Evolutionary conservation across 2,113 vertebrate species (phyloP).

Genomic region (Dascyllus trimaculatus): DNA sequence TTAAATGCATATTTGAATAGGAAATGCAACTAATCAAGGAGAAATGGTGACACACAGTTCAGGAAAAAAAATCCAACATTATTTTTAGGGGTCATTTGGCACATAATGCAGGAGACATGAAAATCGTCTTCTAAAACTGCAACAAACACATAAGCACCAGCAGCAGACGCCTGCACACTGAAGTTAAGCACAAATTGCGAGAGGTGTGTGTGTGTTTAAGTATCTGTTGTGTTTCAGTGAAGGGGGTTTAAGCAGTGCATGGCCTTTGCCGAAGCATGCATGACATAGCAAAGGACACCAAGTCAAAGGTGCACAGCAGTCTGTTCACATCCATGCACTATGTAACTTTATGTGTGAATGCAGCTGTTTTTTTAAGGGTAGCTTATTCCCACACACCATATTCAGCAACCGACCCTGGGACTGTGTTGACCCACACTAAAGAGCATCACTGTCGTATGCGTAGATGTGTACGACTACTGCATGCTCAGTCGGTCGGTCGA

Average conservation of each 20-base stretch:
- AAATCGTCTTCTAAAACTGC: constrained; percentile 2
- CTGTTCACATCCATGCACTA: constrained; percentile 65
- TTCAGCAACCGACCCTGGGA: constrained; percentile 29
- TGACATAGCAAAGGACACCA: constrained; percentile 55
- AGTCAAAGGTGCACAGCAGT: constrained; percentile 57
- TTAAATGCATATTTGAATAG: constrained; percentile 1
- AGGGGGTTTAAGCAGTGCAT: constrained; percentile 52
- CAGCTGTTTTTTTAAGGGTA: not conserved
- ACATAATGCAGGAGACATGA: constrained; percentile 23
- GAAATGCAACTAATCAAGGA: not conserved
- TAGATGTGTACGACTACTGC: constrained; percentile 61
- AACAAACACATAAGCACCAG: constrained; percentile 42
- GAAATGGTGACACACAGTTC: not conserved
- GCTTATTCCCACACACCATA: not conserved
- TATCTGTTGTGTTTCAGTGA: constrained; percentile 29
- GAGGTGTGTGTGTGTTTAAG: not conserved
- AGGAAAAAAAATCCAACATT: not conserved
- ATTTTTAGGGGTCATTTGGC: constrained; percentile 11
- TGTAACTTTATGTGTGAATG: constrained; percentile 13
- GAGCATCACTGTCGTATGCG: constrained; percentile 48
- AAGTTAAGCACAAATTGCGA: constrained; percentile 7
- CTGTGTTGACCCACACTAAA: constrained; percentile 34
- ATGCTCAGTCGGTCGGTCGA: constrained; percentile 68
- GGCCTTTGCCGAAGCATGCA: constrained; percentile 70
- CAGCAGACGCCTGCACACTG: constrained; percentile 42